Evolutionary conservation across 2,888 invertebrate species (phyloP), one percentile per base, ranked within the genome.

Genomic region (Pristionchus arcanus): DNA sequence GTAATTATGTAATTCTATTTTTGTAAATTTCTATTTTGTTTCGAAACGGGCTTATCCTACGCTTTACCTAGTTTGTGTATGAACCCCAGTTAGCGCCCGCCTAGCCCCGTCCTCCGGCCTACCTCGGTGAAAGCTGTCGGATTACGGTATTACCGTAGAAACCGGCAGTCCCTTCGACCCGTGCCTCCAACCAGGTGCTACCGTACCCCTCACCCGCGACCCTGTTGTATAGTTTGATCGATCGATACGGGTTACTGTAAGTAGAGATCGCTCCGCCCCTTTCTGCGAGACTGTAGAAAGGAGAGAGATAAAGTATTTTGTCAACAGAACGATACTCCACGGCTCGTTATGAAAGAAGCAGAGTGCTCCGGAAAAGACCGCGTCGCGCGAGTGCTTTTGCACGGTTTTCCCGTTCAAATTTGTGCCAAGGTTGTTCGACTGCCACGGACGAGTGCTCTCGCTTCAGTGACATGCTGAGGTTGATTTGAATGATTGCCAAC

Each of bases 271-370:
- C 55, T 11, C 11, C 34, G 15, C 77, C 25, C 77, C 71, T 77
- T 77, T 77, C 77, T 77, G n/a, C n/a, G 77, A 77, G 77, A 77
- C 9, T 25, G 77, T 77, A 77, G 77, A 77, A 77, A 77, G 77
- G 42, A 49, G 42, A 37, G 77, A 37, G 77, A 77, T 77, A 77
- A 77, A 77, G 25, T 42, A 34, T n/a, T 71, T 13, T 71, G 71
- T 34, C 42, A 49, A 21, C 55, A 55, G 19, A 55, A 15, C 5
- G 55, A 55, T 15, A 19, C 13, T 7, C 7, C 7, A 11, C 9
- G 49, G 15, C 7, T 53, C 49, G 7, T 53, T 53, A 53, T 53
- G 7, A 15, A 53, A 15, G 49, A n/a, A n/a, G n/a, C n/a, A n/a
- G n/a, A n/a, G n/a, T n/a, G n/a, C n/a, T n/a, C n/a, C n/a, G n/a